These are phyloP conservation scores for Holothuria glaberrima DNA, from an alignment of 35 echinoderm and acorn worm species.

Conservation along the genomic window DNA sequence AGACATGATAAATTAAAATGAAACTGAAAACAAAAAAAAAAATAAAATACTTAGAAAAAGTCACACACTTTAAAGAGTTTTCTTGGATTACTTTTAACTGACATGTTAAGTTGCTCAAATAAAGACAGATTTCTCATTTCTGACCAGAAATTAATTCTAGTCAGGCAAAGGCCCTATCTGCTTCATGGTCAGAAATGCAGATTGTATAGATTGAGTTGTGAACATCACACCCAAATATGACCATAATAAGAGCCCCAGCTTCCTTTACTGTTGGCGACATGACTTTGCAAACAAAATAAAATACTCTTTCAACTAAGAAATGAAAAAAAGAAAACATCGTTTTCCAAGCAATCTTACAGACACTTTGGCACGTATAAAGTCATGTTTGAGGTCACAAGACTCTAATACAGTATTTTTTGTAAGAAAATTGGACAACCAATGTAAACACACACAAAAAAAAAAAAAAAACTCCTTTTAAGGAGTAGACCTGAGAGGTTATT, in stretches of 20 bases:
- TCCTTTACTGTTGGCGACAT: slow-evolving; percentile 16
- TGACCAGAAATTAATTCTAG: too few relatives aligned
- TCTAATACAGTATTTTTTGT: slow-evolving; percentile 24
- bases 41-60: too few relatives aligned
- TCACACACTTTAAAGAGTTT: too few relatives aligned
- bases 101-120: too few relatives aligned
- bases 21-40: too few relatives aligned
- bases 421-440: slow-evolving; percentile 9
- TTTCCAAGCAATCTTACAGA: not conserved
- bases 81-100: too few relatives aligned
- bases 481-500: slow-evolving; percentile 25
- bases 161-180: too few relatives aligned
- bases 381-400: slow-evolving; percentile 14
- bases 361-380: slow-evolving; percentile 34
- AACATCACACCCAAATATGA: not conserved
- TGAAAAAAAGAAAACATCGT: not conserved
- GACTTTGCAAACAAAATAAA: not conserved
- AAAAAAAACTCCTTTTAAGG: slow-evolving; percentile 21
- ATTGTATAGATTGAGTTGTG: not conserved
- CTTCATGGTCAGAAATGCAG: not conserved
- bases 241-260: not conserved
- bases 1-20: too few relatives aligned
- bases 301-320: not conserved
- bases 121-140: too few relatives aligned
- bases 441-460: too few relatives aligned